Evolutionary conservation across 2,888 invertebrate species (phyloP).

Genomic region (Himalopsyche kuldschensis): DNA sequence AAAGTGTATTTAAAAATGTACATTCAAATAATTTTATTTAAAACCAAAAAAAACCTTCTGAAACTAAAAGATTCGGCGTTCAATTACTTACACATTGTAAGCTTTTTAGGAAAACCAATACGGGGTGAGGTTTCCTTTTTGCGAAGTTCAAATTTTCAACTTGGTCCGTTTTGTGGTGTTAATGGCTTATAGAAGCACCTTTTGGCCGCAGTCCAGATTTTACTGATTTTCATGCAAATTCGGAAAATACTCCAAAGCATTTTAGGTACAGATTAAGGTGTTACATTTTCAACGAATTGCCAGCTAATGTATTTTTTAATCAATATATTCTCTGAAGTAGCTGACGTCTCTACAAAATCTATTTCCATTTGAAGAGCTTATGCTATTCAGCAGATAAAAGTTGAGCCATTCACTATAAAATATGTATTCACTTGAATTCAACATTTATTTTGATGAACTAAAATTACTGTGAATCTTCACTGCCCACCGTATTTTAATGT

Average conservation of each 20-base stretch:
- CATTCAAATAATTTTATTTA: not conserved
- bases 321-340: no score
- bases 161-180: conserved; percentile 8
- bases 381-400: no score
- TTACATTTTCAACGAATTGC: no score
- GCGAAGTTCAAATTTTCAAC: conserved; percentile 11
- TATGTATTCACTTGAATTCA: no score
- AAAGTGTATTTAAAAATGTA: no score
- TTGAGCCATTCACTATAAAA: no score
- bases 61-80: not conserved
- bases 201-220: conserved; percentile 9
- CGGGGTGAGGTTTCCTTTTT: not conserved
- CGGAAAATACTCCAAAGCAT: not conserved
- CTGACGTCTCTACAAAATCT: no score
- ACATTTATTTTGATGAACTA: no score
- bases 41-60: not conserved
- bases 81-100: not conserved
- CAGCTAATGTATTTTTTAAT: no score
- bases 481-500: no score
- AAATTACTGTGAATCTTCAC: no score
- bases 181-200: conserved; percentile 10
- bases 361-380: no score
- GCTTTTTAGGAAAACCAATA: conserved; percentile 7
- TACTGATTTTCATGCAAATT: not conserved
- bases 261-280: not conserved